Evolutionary conservation across 2,797 vertebrate species (phyloP).

Genomic region (Labroides dimidiatus): DNA sequence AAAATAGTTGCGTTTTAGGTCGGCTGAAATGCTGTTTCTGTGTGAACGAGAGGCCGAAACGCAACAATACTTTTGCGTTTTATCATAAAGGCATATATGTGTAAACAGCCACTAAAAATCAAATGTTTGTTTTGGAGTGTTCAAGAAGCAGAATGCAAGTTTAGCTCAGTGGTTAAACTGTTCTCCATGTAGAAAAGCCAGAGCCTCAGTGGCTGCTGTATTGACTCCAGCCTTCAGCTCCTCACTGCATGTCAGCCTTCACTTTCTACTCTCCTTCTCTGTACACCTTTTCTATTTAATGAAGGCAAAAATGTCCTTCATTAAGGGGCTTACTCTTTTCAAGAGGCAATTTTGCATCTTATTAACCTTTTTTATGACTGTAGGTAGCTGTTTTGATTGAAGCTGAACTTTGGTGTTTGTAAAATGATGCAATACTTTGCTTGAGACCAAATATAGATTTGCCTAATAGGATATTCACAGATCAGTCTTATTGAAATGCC

Average conservation of each 20-base stretch:
- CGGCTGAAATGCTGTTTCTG: too few species aligned
- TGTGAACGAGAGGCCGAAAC: too few species aligned
- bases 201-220: too few species aligned
- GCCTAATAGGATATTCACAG: neutral
- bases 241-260: too few species aligned
- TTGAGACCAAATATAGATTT: neutral
- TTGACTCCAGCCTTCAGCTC: too few species aligned
- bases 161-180: too few species aligned
- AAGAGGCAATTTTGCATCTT: neutral
- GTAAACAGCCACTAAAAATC: too few species aligned
- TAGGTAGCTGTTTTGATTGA: neutral
- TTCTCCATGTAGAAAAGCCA: too few species aligned
- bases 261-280: neutral
- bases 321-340: neutral
- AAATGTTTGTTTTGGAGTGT: neutral
- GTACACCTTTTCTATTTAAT: neutral
- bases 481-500: neutral
- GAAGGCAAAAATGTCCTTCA: too few species aligned
- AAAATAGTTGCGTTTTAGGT: too few species aligned
- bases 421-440: conserved; percentile 3
- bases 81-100: too few species aligned
- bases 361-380: neutral
- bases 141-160: neutral
- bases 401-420: conserved; percentile 6
- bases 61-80: too few species aligned